Percentiles rank a stretch among this genome's conserved stretches.
phyloP scores from a whole-genome alignment of 1,140 invertebrate species.

The Trachymyrmex cornetzi region DNA sequence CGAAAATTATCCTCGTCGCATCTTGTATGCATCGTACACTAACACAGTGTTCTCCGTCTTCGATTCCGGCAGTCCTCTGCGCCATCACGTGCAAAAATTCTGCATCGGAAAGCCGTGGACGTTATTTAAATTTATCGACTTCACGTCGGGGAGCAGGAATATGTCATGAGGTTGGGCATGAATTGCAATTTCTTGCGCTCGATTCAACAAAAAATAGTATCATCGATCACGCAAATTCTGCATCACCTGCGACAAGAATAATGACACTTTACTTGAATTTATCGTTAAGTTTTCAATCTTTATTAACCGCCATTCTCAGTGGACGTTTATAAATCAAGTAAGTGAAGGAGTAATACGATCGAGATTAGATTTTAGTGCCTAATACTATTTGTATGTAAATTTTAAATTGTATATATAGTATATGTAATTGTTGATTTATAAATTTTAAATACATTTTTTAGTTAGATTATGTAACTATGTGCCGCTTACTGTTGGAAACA shows the following conservation, averaged over 20 bases:
- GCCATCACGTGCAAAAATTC: slow-evolving; percentile 24
- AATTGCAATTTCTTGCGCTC: slow-evolving; percentile 25
- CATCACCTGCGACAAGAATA: slow-evolving; percentile 27
- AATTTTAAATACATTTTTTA: too few relatives aligned
- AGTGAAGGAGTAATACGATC: too few relatives aligned
- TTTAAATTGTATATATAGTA: too few relatives aligned
- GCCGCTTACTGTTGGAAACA: too few relatives aligned
- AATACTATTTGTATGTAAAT: too few relatives aligned
- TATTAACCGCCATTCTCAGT: slow-evolving; percentile 11
- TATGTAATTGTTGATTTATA: too few relatives aligned
- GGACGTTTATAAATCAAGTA: too few relatives aligned
- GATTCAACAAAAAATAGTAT: slow-evolving; percentile 15
- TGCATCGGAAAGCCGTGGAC: not conserved
- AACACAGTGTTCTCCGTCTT: not conserved
- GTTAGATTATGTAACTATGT: too few relatives aligned
- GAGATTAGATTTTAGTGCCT: too few relatives aligned
- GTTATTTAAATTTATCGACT: slow-evolving; percentile 34
- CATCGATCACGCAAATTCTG: slow-evolving; percentile 40
- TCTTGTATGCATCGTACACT: slow-evolving; percentile 6
- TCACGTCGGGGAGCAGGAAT: not conserved
- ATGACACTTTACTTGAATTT: slow-evolving; percentile 28
- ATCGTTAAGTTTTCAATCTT: slow-evolving; percentile 36
- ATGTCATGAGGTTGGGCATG: not conserved
- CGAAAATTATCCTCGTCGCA: slow-evolving; percentile 60
- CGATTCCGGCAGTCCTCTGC: not conserved